Conservation (phyloP, 2,113 vertebrate species). For the Poecilia latipinna region DNA sequence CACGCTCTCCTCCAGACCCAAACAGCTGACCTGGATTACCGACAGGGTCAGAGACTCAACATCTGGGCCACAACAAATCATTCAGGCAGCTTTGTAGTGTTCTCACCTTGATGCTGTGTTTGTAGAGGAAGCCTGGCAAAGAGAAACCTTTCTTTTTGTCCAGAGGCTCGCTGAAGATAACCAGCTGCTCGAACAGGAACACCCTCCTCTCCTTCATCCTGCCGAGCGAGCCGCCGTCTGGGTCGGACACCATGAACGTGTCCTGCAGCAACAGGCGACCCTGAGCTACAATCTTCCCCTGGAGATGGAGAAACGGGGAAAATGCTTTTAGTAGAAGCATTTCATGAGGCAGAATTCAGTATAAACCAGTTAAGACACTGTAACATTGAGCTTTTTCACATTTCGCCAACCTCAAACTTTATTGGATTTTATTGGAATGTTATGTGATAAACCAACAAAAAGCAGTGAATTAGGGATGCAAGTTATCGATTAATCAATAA, state of each 20-base stretch:
- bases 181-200: constrained; percentile 97
- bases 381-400: background rate
- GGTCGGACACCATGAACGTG: constrained; percentile 93
- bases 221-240: constrained; percentile 85
- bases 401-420: background rate
- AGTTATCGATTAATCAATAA: no score
- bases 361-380: background rate
- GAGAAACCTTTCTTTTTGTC: constrained; percentile 98
- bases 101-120: constrained; percentile 95
- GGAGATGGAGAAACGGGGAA: background rate
- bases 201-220: constrained; percentile 94
- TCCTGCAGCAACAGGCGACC: constrained; percentile 97
- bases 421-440: no score
- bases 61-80: background rate
- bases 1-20: constrained; percentile 93
- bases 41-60: background rate
- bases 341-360: background rate
- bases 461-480: no score
- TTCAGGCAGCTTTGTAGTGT: background rate
- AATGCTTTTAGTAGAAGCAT: background rate
- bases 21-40: constrained; percentile 87
- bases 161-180: constrained; percentile 97
- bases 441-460: background rate
- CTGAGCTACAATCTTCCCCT: constrained; percentile 99
- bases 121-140: constrained; percentile 95